Evolutionary conservation across 2,888 invertebrate species (phyloP), one percentile per base, ranked within the genome.

Genomic region (Apamea sordens): DNA sequence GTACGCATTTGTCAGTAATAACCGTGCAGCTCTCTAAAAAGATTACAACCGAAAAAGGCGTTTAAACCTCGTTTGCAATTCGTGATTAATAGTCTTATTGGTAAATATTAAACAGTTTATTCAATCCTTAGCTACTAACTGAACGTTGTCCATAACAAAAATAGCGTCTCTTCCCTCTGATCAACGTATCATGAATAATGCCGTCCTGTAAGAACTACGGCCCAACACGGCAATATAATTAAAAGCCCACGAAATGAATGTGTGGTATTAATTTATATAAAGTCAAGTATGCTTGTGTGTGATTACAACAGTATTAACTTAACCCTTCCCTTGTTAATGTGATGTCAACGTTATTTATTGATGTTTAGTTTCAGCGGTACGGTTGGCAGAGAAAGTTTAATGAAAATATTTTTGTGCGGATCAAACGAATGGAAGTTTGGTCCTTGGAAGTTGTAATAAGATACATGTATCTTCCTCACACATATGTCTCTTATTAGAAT

Each of bases 281-380:
- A 93, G 89, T 92, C 88, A 87, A 92, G 92, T 92, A 90, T 93
- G 92, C 91, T 91, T 94, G 92, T 93, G 85, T 90, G 89, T 91
- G 90, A 92, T 92, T 92, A 92, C 91, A 90, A 85, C 77, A 61
- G 84, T 90, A 88, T 92, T 90, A 92, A 88, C 89, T 93, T 93
- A 95, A 95, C 95, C 95, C 95, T 94, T 91, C 94, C 91, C 85
- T 91, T 89, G 90, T 93, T 92, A 93, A 93, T 93, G 90, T 88
- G 86, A 90, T 93, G 93, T 93, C 93, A 92, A 88, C 88, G 82
- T 92, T 89, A 93, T 92, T 90, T 92, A 93, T 92, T 86, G 83
- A 81, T 87, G 86, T 85, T 89, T 86, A 88, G 86, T 81, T 86
- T 81, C 77, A 86, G 32, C 59, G 59, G 89, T 90, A 91, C 32